Conservation (phyloP, 2,113 vertebrate genomes). For the Protobothrops flavoviridis region DNA sequence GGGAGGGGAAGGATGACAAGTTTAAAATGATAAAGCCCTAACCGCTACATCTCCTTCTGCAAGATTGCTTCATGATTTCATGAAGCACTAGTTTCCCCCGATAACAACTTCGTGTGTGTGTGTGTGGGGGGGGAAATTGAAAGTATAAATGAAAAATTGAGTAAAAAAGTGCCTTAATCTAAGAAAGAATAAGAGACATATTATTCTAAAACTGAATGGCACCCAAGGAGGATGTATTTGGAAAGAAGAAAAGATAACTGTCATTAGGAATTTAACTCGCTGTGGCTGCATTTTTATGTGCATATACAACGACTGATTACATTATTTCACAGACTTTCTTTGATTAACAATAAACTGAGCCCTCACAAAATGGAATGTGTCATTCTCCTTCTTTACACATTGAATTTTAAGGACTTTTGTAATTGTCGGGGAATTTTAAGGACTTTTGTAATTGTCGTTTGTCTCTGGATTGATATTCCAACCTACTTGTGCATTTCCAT, state of each 20-base stretch:
- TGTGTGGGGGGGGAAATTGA: slow-evolving; percentile 67
- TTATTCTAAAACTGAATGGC: slow-evolving; percentile 74
- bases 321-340: slow-evolving; percentile 68
- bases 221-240: slow-evolving; percentile 61
- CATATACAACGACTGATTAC: slow-evolving; percentile 66
- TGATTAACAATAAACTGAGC: slow-evolving; percentile 71
- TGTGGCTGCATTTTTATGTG: slow-evolving; percentile 62
- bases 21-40: slow-evolving; percentile 65
- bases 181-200: slow-evolving; percentile 65
- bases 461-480: slow-evolving; percentile 46
- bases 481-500: slow-evolving; percentile 30
- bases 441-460: slow-evolving; percentile 9
- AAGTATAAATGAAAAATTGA: slow-evolving; percentile 87
- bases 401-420: slow-evolving; percentile 57
- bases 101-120: slow-evolving; percentile 73
- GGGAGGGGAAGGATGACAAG: slow-evolving; percentile 56
- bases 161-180: slow-evolving; percentile 69
- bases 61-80: slow-evolving; percentile 70
- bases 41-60: slow-evolving; percentile 69
- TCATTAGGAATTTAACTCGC: slow-evolving; percentile 67
- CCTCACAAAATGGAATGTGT: slow-evolving; percentile 66
- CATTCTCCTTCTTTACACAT: slow-evolving; percentile 61
- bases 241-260: slow-evolving; percentile 51
- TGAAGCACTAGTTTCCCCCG: slow-evolving; percentile 73
- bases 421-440: slow-evolving; percentile 5